Evolutionary conservation across 2,797 vertebrate genomes (phyloP), one percentile per base, ranked within the genome.

Genomic region (Hipposideros larvatus): DNA sequence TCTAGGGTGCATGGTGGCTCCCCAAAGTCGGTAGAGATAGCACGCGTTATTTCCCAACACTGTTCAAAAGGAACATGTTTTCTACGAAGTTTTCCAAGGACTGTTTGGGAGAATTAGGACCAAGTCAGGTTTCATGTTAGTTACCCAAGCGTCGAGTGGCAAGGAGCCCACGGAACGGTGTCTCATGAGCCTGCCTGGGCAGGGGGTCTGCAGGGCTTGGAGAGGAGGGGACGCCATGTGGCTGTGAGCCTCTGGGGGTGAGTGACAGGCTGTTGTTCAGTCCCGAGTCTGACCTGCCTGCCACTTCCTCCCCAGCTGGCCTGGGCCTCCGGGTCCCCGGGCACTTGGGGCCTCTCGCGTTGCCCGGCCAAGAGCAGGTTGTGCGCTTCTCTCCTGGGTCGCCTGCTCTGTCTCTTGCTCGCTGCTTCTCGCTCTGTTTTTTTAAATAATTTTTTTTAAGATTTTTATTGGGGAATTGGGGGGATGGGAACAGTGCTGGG

Each of bases 251-350:
- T 63, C 46, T 13, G 6, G 41, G 53, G 41, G n/a, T 57, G 65
- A 92, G 37, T 48, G 6, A 11, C 34, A 1, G 8, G n/a, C 6
- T 10, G 53, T 14, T 11, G 0, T 63, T 78, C 26, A 41, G n/a
- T n/a, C 75, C 2, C 22, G 10, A 51, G 34, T 57, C 63, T 0
- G 0, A 0, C 15, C n/a, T 80, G 37, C 65, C 57, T 31, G 14
- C 26, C 4, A 0, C 22, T 1, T 6, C 11, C 48, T 34, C 26
- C 21, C 24, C 21, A 6, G 48, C 43, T 65, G n/a, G n/a, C 26
- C 2, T 0, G 65, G 24, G 43, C 31, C 55, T 80, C 8, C 5
- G 22, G 2, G 3, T 37, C 19, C 24, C 15, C 0, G 0, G 0
- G 21, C 7, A 1, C 21, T 10, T 14, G 5, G 55, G 16, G 34